A percentile compares a stretch with the other conserved stretches of the same genome.
These are phyloP conservation scores for Apis laboriosa DNA, from an alignment of 1,140 invertebrate species.

Conservation along the genomic window DNA sequence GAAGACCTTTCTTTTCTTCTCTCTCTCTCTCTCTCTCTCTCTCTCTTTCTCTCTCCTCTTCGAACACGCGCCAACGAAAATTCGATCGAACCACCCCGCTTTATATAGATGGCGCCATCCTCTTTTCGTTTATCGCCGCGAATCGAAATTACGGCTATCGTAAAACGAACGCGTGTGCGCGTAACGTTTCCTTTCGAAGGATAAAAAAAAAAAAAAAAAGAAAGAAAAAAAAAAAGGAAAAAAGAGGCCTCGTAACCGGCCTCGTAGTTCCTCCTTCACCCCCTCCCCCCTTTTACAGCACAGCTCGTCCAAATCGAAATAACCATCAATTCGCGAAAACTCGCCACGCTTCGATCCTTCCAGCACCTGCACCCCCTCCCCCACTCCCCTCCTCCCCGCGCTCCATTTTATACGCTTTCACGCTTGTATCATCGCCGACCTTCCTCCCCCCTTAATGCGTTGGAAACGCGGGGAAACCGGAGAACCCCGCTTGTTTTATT, in stretches of 20 bases:
- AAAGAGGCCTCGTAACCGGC: constrained; percentile 42
- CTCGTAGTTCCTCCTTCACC: constrained; percentile 50
- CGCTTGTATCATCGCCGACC: constrained; percentile 34
- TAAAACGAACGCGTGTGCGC: constrained; percentile 52
- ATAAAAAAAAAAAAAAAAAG: background rate
- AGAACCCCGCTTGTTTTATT: constrained; percentile 27
- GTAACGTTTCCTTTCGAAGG: constrained; percentile 26
- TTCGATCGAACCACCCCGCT: constrained; percentile 50
- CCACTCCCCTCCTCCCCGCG: too few relatives aligned
- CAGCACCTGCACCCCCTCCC: constrained; percentile 34
- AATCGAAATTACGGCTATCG: constrained; percentile 66
- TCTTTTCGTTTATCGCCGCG: constrained; percentile 56
- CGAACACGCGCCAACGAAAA: constrained; percentile 18
- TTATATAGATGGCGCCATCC: constrained; percentile 60
- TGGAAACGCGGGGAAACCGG: background rate
- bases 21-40: too few relatives aligned
- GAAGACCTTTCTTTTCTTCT: constrained; percentile 27
- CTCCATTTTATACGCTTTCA: background rate
- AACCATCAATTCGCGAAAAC: constrained; percentile 44
- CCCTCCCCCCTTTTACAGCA: background rate
- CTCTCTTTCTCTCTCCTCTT: too few relatives aligned
- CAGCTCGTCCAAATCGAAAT: constrained; percentile 61
- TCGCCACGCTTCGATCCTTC: background rate
- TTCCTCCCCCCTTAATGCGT: background rate
- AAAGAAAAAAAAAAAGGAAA: background rate